Evolutionary conservation across 2,797 vertebrate genomes (phyloP), one percentile per base, ranked within the genome.

Genomic region (Pterois miles): DNA sequence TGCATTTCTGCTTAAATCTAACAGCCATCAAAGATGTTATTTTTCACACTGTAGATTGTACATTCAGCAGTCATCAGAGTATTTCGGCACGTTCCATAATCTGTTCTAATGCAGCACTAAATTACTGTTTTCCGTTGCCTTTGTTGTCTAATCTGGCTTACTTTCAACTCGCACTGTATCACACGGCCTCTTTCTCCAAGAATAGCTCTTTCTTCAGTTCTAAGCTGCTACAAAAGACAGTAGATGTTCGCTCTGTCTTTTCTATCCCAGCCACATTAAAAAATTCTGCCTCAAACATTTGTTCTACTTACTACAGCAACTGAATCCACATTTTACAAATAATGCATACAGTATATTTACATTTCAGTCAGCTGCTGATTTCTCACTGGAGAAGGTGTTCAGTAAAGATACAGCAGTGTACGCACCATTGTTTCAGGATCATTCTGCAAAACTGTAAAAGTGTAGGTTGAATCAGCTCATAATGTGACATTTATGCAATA

Each of bases 131-230:
- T 81, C 38, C 25, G 0, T 62, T 53, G 74, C 81, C 81, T 89
- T 91, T 91, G 76, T 86, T 83, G 80, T 83, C 67, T 88, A 91
- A 88, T 86, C 86, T 89, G 87, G 59, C 5, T 87, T 81, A 84
- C 78, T 87, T 89, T 91, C 80, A 86, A 75, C 76, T 67, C 50
- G 60, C 66, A 50, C 40, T 56, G 59, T 69, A 84, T 76, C 54
- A 57, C 50, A 67, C 62, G 34, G 57, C 80, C 58, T 79, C 60
- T 68, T 74, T 74, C 72, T 87, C 81, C 74, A 78, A 82, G 76
- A 86, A 85, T 77, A 86, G 63, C 78, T 76, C 33, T 84, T 69
- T 75, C 54, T 81, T 71, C 62, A 72, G 12, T 64, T 83, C 48
- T 68, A 48, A 88, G 60, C 52, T 66, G 48, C 16, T 36, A 62